Base-by-base conservation (phyloP, 2,113 vertebrate species). In the Phycodurus eques region DNA sequence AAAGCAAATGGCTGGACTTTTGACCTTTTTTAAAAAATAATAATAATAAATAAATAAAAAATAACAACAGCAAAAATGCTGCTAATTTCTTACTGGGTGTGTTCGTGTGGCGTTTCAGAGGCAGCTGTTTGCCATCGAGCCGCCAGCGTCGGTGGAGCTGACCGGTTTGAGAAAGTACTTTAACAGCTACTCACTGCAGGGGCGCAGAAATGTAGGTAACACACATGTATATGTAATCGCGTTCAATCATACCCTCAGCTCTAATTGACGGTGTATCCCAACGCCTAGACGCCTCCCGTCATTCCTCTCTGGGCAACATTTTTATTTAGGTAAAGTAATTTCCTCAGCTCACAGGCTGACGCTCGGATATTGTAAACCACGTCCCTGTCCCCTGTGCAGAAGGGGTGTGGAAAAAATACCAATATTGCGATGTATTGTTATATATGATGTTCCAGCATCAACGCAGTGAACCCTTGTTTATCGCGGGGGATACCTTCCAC, bases 161-260 rank as follows among this genome's bases (percentile, higher is more conserved):
- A 92, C 70, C 5, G 87, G 90, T 47, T 89, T 75, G 83, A 91
- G 88, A 77, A 92, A 88, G 61, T 75, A 89, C 73, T 91, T 92
- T 15, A 92, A 91, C 63, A 90, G 88, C 83, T 91, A 88, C 80
- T 90, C 87, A 1, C 61, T 81, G 70, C 77, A 78, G 54, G 88
- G 91, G 0, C 73, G 87, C 12, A 76, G 91, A 73, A 92, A 91
- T 80, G 87, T 92, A 86, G 9, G 44, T 4, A 22, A 33, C 0
- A 8, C 27, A 10, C 47, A 19, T 70, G 47, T 7, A 5, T 61
- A 49, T 27, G 33, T n/a, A 3, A 53, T 31, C 3, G 2, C 1
- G 27, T 33, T 19, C 8, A 17, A 43, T 42, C 19, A 12, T 64
- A 64, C 19, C 20, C 19, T 64, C 5, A 3, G 4, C 14, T 61